Conservation (phyloP, 2,113 vertebrate genomes). For the Arenaria interpres region DNA sequence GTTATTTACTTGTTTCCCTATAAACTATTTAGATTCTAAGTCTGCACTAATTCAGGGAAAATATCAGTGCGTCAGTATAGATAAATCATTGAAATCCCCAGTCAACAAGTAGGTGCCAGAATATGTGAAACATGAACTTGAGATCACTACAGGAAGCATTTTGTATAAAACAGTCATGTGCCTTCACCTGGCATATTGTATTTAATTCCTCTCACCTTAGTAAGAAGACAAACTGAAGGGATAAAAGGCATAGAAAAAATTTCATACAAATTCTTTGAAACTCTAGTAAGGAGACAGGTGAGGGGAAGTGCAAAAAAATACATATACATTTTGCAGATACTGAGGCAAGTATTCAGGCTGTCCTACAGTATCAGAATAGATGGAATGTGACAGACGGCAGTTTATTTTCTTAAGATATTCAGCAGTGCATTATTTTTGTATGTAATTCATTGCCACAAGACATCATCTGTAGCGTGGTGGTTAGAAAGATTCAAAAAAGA, state of each 20-base stretch:
- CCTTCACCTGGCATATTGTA: background rate
- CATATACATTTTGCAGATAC: background rate
- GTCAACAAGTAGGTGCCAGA: background rate
- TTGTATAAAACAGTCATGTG: background rate
- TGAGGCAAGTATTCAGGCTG: background rate
- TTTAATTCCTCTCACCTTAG: background rate
- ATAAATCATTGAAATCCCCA: background rate
- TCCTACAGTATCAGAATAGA: background rate
- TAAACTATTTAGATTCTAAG: background rate
- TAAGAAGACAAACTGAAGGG: background rate
- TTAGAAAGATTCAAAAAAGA: background rate
- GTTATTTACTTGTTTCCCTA: background rate
- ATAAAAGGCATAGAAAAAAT: background rate
- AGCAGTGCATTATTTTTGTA: background rate
- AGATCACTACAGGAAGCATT: background rate
- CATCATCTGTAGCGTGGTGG: background rate
- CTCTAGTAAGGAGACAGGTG: background rate
- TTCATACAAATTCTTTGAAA: background rate
- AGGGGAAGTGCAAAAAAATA: background rate
- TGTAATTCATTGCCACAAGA: background rate
- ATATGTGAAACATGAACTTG: background rate
- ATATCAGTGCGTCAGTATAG: background rate
- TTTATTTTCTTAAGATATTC: background rate
- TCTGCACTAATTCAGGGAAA: background rate
- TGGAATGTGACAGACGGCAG: background rate